Conservation (phyloP, 2,113 vertebrate genomes). For the Saimiri boliviensis region DNA sequence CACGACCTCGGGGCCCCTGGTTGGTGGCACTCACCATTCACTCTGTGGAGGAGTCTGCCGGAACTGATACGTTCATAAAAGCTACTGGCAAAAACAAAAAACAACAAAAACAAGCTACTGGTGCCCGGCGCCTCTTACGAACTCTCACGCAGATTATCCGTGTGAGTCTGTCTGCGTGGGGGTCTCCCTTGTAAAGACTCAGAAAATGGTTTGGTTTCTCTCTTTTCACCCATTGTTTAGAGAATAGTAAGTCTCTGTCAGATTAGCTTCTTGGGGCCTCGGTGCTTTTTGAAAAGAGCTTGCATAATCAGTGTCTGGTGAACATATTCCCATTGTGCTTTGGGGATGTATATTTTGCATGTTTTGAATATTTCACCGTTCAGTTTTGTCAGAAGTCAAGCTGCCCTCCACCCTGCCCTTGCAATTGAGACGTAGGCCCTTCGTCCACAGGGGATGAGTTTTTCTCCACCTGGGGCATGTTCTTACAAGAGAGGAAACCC, state of each 20-base stretch:
- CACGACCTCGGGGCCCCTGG: neutral
- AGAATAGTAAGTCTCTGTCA: conserved; percentile 66
- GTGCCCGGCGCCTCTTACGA: neutral
- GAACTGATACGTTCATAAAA: conserved; percentile 53
- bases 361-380: neutral
- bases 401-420: rapidly evolving
- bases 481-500: neutral
- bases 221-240: conserved; percentile 60
- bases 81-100: neutral
- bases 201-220: conserved; percentile 52
- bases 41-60: neutral
- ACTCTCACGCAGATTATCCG: neutral
- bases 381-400: neutral
- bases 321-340: neutral
- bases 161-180: conserved; percentile 36
- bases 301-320: conserved; percentile 32
- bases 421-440: neutral
- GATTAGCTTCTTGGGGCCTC: conserved; percentile 51
- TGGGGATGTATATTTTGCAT: neutral
- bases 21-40: neutral
- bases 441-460: rapidly evolving
- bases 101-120: neutral
- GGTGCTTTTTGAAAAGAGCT: neutral
- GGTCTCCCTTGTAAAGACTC: conserved; percentile 39
- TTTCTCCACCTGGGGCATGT: neutral